A percentile compares a stretch with the other conserved stretches of the same genome.
Evolutionary conservation across 2,888 invertebrate genomes (phyloP).

Genomic region (Melangyna quadrimaculata): DNA sequence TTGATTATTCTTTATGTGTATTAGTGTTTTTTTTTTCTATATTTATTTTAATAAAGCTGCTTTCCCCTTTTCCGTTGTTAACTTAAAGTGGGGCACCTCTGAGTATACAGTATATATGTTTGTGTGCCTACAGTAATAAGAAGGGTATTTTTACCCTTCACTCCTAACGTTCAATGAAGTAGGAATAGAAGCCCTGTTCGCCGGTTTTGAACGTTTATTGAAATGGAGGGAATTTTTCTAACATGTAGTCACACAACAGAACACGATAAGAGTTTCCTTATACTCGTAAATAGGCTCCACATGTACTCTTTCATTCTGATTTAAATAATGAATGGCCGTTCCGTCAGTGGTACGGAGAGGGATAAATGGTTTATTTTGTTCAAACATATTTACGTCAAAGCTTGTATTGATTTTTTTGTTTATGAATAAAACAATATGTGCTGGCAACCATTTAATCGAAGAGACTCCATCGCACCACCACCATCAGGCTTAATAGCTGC

Average conservation of each 20-base stretch:
- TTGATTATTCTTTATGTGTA: constrained; percentile 15
- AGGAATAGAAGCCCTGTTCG: not conserved
- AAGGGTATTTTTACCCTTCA: not conserved
- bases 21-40: not conserved
- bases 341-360: not conserved
- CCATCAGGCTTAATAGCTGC: not conserved
- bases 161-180: not conserved
- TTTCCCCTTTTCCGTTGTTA: not conserved
- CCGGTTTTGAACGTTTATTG: not conserved
- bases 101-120: too few relatives aligned
- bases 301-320: constrained; percentile 35
- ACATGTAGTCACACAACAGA: not conserved
- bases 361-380: constrained; percentile 19
- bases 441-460: constrained; percentile 12
- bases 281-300: not conserved
- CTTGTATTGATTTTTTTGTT: constrained; percentile 56
- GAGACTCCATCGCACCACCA: too few relatives aligned
- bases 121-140: not conserved
- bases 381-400: constrained; percentile 41
- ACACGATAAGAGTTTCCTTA: constrained; percentile 4
- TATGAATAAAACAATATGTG: constrained; percentile 54
- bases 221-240: not conserved
- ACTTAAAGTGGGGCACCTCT: constrained; percentile 2
- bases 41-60: not conserved
- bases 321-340: not conserved